These are phyloP conservation scores for Dioctria linearis DNA, from an alignment of 2,888 invertebrate species.

Conservation along the genomic window DNA sequence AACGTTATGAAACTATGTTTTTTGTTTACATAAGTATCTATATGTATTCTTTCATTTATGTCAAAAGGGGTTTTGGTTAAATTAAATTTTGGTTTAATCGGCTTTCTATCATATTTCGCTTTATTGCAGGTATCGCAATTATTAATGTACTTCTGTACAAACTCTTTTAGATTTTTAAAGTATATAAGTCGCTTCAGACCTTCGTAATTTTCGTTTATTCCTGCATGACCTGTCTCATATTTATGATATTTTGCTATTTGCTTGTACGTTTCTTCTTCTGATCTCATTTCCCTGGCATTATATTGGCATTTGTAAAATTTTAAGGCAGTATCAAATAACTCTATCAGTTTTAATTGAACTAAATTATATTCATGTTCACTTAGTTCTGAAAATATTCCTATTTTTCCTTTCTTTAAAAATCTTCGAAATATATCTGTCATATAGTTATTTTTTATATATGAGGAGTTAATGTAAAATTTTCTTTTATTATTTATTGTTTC, in stretches of 20 bases:
- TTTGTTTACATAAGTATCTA: slow-evolving; percentile 4
- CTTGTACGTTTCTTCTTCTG: neutral
- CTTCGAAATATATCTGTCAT: too few relatives aligned
- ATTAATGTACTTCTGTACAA: slow-evolving; percentile 14
- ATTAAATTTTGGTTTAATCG: neutral
- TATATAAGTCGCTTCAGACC: slow-evolving; percentile 14
- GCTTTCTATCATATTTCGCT: neutral
- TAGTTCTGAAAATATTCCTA: too few relatives aligned
- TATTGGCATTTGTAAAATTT: too few relatives aligned
- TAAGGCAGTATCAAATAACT: too few relatives aligned
- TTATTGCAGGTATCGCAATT: slow-evolving; percentile 23
- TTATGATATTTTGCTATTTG: neutral
- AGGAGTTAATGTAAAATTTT: too few relatives aligned
- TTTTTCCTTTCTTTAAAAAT: too few relatives aligned
- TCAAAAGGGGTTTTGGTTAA: neutral
- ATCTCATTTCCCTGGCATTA: too few relatives aligned
- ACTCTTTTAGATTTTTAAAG: slow-evolving; percentile 21
- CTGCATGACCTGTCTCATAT: slow-evolving; percentile 16
- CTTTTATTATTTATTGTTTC: too few relatives aligned
- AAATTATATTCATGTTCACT: too few relatives aligned
- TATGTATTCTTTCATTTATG: slow-evolving; percentile 9
- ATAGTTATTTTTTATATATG: too few relatives aligned
- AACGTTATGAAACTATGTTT: too few relatives aligned
- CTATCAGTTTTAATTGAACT: too few relatives aligned
- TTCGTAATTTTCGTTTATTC: slow-evolving; percentile 44